These are phyloP conservation scores for Chionomys nivalis DNA, from an alignment of 2,113 vertebrate species.

Conservation along the genomic window DNA sequence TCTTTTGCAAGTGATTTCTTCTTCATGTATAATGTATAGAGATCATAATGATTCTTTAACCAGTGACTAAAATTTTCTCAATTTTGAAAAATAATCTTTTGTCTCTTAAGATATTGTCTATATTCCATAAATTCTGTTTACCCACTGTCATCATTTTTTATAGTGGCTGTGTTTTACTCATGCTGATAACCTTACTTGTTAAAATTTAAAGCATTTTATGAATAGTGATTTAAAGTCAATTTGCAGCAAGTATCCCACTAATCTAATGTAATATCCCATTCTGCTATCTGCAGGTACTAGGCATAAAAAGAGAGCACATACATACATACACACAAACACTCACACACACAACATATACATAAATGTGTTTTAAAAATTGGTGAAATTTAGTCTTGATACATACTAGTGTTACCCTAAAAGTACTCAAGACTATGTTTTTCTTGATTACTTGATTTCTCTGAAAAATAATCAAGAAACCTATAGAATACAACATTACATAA, in stretches of 20 bases:
- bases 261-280: neutral
- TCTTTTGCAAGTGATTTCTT: neutral
- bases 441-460: neutral
- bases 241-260: neutral
- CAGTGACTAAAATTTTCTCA: neutral
- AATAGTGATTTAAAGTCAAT: neutral
- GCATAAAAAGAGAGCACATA: no score
- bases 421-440: neutral
- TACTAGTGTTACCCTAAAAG: neutral
- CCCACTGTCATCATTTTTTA: neutral
- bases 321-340: neutral
- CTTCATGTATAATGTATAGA: neutral
- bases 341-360: neutral
- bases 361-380: neutral
- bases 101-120: neutral
- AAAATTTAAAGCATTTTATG: neutral
- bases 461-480: neutral
- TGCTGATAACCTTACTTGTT: neutral
- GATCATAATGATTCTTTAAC: neutral
- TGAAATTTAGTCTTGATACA: neutral
- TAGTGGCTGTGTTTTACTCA: neutral
- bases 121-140: neutral
- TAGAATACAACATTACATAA: neutral
- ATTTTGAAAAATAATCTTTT: neutral
- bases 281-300: neutral